Evolutionary conservation across 1,140 invertebrate genomes (phyloP).

Genomic region (Harlomillsia oculata): DNA sequence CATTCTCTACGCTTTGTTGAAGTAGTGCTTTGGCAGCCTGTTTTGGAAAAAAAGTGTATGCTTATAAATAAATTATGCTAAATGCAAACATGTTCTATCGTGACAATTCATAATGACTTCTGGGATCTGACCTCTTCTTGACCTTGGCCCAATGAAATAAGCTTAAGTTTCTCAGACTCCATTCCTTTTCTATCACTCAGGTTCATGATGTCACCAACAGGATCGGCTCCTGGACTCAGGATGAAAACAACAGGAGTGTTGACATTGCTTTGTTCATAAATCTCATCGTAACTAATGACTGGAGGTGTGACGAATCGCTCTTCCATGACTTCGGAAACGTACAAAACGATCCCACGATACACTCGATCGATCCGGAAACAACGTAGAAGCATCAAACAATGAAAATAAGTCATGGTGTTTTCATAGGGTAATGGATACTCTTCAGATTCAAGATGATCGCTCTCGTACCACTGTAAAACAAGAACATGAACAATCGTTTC

Average conservation of each 20-base stretch:
- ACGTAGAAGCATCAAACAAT: constrained; percentile 66
- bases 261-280: constrained; percentile 69
- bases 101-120: not conserved
- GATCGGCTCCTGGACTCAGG: constrained; percentile 76
- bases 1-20: constrained; percentile 59
- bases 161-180: constrained; percentile 62
- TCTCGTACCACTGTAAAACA: constrained; percentile 63
- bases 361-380: constrained; percentile 79
- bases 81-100: not conserved
- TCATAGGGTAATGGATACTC: constrained; percentile 60
- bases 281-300: constrained; percentile 62
- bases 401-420: constrained; percentile 53
- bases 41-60: no score
- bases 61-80: no score
- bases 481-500: constrained; percentile 1
- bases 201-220: constrained; percentile 77
- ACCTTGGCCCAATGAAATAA: constrained; percentile 77
- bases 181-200: constrained; percentile 62
- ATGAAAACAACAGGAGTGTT: constrained; percentile 76
- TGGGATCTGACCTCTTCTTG: constrained; percentile 59
- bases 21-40: constrained; percentile 61
- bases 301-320: constrained; percentile 75
- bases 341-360: constrained; percentile 66
- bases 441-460: constrained; percentile 61
- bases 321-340: constrained; percentile 68